Percentiles rank a stretch among this genome's conserved stretches.
phyloP scores from a whole-genome alignment of 2,797 vertebrate genomes.

The Amazona finschi region DNA sequence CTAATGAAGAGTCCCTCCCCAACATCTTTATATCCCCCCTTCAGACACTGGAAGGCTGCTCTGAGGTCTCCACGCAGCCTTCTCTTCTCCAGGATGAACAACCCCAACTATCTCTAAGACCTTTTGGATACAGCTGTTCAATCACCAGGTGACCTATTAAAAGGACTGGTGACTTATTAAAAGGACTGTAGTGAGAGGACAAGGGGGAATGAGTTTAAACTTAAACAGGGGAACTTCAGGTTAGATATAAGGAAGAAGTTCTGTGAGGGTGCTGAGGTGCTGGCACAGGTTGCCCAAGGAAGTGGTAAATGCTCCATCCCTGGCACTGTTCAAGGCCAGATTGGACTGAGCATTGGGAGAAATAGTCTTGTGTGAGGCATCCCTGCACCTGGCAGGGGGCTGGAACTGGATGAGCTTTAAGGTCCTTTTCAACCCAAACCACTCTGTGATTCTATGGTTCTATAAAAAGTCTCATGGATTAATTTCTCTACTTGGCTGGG shows the following conservation, averaged over 20 bases:
- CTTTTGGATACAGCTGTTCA: neutral
- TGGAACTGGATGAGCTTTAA: neutral
- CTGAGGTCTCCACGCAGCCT: too few species aligned
- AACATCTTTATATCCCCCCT: too few species aligned
- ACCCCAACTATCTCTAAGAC: neutral
- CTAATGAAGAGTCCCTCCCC: too few species aligned
- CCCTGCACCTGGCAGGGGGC: neutral
- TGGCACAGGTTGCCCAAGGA: neutral
- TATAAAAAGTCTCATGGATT: neutral
- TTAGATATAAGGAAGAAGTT: neutral
- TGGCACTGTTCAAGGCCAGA: neutral
- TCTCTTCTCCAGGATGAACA: too few species aligned
- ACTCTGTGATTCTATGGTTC: neutral
- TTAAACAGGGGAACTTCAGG: neutral
- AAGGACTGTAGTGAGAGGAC: neutral
- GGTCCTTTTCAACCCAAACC: neutral
- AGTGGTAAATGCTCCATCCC: neutral
- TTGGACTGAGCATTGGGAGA: neutral
- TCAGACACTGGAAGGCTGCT: too few species aligned
- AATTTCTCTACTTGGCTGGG: neutral
- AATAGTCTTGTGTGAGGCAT: neutral
- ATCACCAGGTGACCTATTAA: neutral
- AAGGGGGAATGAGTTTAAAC: neutral
- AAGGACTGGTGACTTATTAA: neutral
- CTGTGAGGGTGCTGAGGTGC: neutral